A percentile compares a stretch with the other conserved stretches of the same genome.
These are phyloP conservation scores for Julus scandinavius DNA, from an alignment of 2,888 invertebrate species.

Conservation along the genomic window DNA sequence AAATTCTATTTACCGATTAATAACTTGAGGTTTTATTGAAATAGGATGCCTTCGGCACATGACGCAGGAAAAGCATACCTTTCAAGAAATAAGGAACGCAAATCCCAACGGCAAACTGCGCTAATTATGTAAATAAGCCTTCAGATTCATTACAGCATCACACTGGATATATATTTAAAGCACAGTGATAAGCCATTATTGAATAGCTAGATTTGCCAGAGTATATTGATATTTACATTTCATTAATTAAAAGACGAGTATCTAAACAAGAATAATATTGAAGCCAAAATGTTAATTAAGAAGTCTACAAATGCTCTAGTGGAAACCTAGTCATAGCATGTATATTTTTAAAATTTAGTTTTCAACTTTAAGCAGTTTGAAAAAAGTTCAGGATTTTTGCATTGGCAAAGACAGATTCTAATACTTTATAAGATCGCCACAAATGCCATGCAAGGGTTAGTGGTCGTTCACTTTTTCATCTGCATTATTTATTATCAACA, in stretches of 20 bases:
- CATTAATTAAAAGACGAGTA: neutral
- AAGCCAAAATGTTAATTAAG: neutral
- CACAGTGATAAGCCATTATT: neutral
- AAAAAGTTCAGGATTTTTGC: no score
- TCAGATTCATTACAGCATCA: neutral
- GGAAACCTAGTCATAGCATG: neutral
- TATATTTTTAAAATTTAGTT: no score
- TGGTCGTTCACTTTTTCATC: slow-evolving; percentile 4
- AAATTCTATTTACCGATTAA: neutral
- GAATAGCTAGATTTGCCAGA: neutral
- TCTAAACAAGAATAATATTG: neutral
- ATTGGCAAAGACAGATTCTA: no score
- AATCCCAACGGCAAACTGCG: slow-evolving; percentile 11
- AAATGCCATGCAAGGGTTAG: neutral
- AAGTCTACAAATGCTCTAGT: neutral
- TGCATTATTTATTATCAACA: neutral
- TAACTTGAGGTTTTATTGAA: slow-evolving; percentile 2
- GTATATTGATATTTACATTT: slow-evolving; percentile 11
- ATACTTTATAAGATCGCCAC: neutral
- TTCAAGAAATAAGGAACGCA: neutral
- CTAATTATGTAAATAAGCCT: slow-evolving; percentile 14
- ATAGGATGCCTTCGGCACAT: neutral
- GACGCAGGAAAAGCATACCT: neutral
- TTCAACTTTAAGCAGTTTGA: no score
- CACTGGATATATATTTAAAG: neutral